Base-by-base conservation (phyloP, 2,113 vertebrate genomes). In the Cervus canadensis region DNA sequence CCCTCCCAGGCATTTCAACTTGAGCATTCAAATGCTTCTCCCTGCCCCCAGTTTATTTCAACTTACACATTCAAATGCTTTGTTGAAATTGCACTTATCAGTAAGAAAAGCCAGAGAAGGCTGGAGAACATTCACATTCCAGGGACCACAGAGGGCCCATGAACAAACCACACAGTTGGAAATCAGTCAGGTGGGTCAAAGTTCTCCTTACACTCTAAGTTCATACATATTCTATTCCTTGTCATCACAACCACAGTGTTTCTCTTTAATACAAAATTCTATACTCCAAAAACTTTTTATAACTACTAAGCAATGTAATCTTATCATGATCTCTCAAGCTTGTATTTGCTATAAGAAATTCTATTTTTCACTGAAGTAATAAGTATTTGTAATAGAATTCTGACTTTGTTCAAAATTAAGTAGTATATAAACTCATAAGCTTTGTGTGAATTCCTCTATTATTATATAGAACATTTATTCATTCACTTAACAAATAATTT, bases 41-140 rank as follows among this genome's bases (percentile, higher is more conserved):
- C 50, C 54, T 28, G 8, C 12, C 71, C 30, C 50, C 59, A 64
- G 25, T 59, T 96, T 87, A 86, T 82, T 86, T 95, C 91, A 94
- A 50, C 40, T 57, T 59, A 88, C 33, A 8, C 3, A 40, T 88
- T 84, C 48, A 96, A 74, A 84, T 67, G 45, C 15, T 64, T 43
- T 48, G 26, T 40, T 45, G 25, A 60, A 91, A 85, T 45, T 33
- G 3, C 8, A 56, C 26, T 97, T 92, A 59, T 40, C 59, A 82
- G 33, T 57, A 87, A 92, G 50, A 62, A 95, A 91, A 45, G 33
- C 62, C 52, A 97, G 79, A 91, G 90, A 89, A 91, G 25, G 25
- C n/a, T 87, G 16, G 40, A 87, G 48, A 89, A 26, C 28, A 76
- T 26, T 79, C 23, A 54, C 30, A 57, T 52, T 89, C 54, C 90